Base-by-base conservation (phyloP, 2,888 invertebrate genomes). In the Chymomyza procnemis region DNA sequence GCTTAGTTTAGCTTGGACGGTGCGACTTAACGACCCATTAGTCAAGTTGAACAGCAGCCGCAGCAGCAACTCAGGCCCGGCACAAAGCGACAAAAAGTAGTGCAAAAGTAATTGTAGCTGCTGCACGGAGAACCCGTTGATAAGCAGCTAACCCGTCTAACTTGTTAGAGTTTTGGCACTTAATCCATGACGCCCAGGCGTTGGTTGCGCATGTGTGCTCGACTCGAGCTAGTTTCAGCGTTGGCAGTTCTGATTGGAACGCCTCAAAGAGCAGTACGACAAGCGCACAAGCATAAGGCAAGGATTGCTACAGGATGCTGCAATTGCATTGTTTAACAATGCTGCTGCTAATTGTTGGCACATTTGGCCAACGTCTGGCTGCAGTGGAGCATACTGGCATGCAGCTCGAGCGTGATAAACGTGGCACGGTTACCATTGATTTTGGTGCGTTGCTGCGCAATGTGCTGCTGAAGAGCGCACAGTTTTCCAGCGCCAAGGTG, bases 91-190 rank as follows among this genome's bases (percentile, higher is more conserved):
- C 54, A 78, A 84, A 85, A 82, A 79, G 74, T 84, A 87, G 87
- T 82, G 78, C 85, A 85, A 85, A 83, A 87, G 85, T 87, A 85
- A 87, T 85, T 85, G 85, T 83, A 68, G 68, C 74, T 65, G 69
- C 74, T 65, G 78, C 78, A 76, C 74, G 71, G 68, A 73, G 85
- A 84, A 72, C 79, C 71, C 69, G 84, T 79, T 69, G 66, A 72
- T 60, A 61, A 46, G 50, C 50, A 34, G 54, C 48, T 48, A 86
- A 86, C 87, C 72, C 77, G 81, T 86, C 82, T 81, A 86, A 82
- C 82, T 75, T 50, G 81, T 85, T 79, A 61, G 66, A 58, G 64
- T 61, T 76, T 80, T 65, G 74, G 74, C 77, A 81, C 66, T 71
- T 80, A 85, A 79, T 86, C 81, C 85, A 54, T 75, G 52, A 80